Evolutionary conservation across 2,888 invertebrate species (phyloP).

Genomic region (Aphelenchoides bicaudatus): DNA sequence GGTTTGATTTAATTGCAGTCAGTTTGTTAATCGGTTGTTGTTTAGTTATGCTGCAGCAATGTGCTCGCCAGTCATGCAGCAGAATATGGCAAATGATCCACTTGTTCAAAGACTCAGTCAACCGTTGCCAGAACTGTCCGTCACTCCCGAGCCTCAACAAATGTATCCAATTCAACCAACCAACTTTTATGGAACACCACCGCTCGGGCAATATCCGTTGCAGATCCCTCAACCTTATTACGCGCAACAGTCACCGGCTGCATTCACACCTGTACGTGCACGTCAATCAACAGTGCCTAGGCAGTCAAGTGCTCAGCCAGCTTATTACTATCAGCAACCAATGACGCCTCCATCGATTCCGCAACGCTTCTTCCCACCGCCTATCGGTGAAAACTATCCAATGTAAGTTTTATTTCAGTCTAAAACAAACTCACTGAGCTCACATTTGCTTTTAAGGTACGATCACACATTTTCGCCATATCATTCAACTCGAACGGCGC

Average conservation of each 20-base stretch:
- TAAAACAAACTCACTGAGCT: too few species aligned
- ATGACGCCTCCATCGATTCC: too few species aligned
- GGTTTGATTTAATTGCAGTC: slow-evolving; percentile 17
- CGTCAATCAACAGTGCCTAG: not conserved
- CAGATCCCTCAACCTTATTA: slow-evolving; percentile 11
- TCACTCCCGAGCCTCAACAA: slow-evolving; percentile 3
- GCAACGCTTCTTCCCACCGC: slow-evolving; percentile 7
- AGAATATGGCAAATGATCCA: slow-evolving; percentile 15
- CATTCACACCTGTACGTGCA: slow-evolving; percentile 2
- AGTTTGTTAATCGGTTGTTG: not conserved
- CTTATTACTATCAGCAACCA: too few species aligned
- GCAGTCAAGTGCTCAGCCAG: not conserved
- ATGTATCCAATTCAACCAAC: not conserved
- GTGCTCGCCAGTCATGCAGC: slow-evolving; percentile 54
- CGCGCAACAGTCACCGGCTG: not conserved
- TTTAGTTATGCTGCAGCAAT: slow-evolving; percentile 56
- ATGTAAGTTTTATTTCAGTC: too few species aligned
- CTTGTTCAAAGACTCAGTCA: slow-evolving; percentile 9
- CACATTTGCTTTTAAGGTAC: not conserved
- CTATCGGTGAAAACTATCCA: not conserved
- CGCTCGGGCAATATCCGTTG: too few species aligned
- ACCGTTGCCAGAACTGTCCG: not conserved
- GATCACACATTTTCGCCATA: too few species aligned
- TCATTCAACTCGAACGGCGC: slow-evolving; percentile 19
- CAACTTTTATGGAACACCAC: not conserved